phyloP scores from a whole-genome alignment of 2,113 vertebrate species.

The human region GRCh38 chr15:73777501-73778000 shows the following conservation, averaged over 20 bases:
- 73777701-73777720: rapidly evolving
- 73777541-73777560: background rate
- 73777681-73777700: background rate
- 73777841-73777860: background rate
- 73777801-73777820: background rate
- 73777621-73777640: background rate
- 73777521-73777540: rapidly evolving
- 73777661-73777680: background rate
- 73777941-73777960: background rate
- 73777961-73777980: background rate
- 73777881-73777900: background rate
- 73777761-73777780: background rate
- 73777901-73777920: background rate
- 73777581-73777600: background rate
- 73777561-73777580: background rate
- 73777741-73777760: background rate
- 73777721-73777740: background rate
- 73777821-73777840: background rate
- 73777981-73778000: background rate
- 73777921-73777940: background rate
- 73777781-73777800: background rate
- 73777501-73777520: background rate
- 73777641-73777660: background rate
- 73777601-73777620: background rate
- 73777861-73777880: no score